Conservation (phyloP, 2,888 invertebrate species). For the Tetheella fluctuosa region DNA sequence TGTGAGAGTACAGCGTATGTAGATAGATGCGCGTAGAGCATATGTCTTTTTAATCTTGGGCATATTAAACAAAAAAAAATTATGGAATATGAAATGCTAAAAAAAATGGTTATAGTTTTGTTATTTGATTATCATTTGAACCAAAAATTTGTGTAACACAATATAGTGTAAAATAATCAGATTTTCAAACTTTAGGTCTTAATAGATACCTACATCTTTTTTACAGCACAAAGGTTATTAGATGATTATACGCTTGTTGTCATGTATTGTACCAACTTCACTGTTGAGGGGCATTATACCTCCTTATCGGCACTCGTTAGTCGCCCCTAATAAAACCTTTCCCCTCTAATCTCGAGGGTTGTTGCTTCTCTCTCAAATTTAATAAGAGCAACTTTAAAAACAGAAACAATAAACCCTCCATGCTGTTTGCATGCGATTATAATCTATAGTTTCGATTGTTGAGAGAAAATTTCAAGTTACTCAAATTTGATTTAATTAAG, state of each 20-base stretch:
- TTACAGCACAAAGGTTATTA: too few species aligned
- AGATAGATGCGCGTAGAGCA: not conserved
- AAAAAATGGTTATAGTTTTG: too few species aligned
- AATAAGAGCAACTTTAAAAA: conserved; percentile 80
- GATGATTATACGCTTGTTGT: conserved; percentile 31
- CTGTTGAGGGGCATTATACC: conserved; percentile 71
- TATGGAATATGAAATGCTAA: too few species aligned
- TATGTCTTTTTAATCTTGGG: too few species aligned
- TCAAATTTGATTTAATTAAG: not conserved
- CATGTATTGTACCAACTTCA: conserved; percentile 39
- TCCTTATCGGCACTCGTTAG: conserved; percentile 81
- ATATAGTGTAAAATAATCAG: too few species aligned
- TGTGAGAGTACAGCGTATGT: conserved; percentile 22
- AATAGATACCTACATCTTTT: too few species aligned
- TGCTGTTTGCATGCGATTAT: conserved; percentile 28
- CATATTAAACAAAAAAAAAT: too few species aligned
- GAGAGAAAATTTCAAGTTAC: conserved; percentile 9
- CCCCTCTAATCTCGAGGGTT: conserved; percentile 78
- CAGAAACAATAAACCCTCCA: conserved; percentile 64
- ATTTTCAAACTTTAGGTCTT: too few species aligned
- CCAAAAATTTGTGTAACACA: too few species aligned
- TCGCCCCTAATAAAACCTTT: conserved; percentile 80
- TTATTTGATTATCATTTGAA: too few species aligned
- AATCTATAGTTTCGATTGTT: conserved; percentile 23
- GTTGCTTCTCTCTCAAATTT: conserved; percentile 76